Evolutionary conservation across 2,113 vertebrate species (phyloP), one percentile per base, ranked within the genome.

Genomic region (Xiphophorus hellerii): DNA sequence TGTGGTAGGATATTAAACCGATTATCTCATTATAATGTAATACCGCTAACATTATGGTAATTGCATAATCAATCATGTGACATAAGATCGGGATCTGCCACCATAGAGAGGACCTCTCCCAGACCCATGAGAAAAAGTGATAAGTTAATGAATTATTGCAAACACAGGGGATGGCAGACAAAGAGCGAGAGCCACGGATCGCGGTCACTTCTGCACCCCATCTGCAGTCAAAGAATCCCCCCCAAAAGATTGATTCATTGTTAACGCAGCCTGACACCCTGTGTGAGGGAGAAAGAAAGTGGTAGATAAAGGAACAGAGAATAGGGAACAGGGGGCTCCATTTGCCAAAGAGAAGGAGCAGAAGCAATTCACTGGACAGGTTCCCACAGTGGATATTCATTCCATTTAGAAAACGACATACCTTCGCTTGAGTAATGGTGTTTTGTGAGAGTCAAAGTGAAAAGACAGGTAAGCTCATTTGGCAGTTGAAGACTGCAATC

Each of bases 181-280:
- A 94, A 92, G 92, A 92, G 87, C 73, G 39, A 91, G 91, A 90
- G 89, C 89, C 76, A 85, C 76, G 91, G 88, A 91, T 87, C 85
- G 85, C 89, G 88, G 91, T 92, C 89, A 89, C 90, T 93, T 88
- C 86, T 92, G 89, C 91, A 86, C 87, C 93, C 93, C 94, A 94
- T 93, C 93, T 93, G 92, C 93, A 93, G 94, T 94, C 93, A 95
- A 95, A 94, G 93, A 93, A 92, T 88, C 87, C 88, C 91, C 89
- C 89, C 89, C 91, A 84, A 90, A 94, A 94, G 94, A 95, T 94
- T 94, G 94, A 95, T 94, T 95, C 92, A 95, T 94, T 94, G 94
- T 94, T 95, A 95, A 95, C 92, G 80, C 90, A 90, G 93, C 90
- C 93, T 94, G 94, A 94, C 94, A 93, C 92, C 90, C 92, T 83